These are phyloP conservation scores for Escarpia spicata DNA, from an alignment of 2,888 invertebrate species.

Conservation along the genomic window DNA sequence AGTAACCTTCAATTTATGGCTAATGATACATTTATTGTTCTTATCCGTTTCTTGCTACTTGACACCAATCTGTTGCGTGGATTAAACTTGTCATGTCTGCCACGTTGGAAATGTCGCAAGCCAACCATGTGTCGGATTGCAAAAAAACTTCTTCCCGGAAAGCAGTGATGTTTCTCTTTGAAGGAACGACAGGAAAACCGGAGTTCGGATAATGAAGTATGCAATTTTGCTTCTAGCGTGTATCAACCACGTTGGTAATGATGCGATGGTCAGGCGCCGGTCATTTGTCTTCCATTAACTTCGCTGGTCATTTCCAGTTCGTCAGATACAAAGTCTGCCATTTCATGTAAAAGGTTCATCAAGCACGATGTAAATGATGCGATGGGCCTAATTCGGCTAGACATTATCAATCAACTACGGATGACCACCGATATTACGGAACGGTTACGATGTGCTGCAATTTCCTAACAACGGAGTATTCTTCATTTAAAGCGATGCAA, in stretches of 20 bases:
- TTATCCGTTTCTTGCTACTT: not conserved
- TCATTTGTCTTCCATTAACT: constrained; percentile 4
- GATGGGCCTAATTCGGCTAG: not conserved
- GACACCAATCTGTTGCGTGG: not conserved
- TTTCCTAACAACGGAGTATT: not conserved
- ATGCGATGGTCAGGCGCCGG: not conserved
- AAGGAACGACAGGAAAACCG: not conserved
- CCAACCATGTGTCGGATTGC: not conserved
- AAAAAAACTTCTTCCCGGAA: not conserved
- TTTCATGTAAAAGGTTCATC: not conserved
- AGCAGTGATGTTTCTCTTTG: not conserved
- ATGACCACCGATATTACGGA: not conserved
- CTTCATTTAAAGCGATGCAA: not conserved
- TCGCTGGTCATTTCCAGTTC: constrained; percentile 10
- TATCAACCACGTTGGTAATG: not conserved
- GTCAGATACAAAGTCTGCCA: not conserved
- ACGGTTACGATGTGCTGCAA: not conserved
- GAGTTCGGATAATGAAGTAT: not conserved
- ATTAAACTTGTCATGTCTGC: not conserved
- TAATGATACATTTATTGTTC: not conserved
- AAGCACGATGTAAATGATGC: not conserved
- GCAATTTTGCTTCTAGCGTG: not conserved
- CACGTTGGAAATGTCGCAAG: not conserved
- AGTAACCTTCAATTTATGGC: not conserved
- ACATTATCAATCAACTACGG: not conserved